These are phyloP conservation scores for Oriolus oriolus DNA, from an alignment of 2,113 vertebrate species.

Conservation along the genomic window DNA sequence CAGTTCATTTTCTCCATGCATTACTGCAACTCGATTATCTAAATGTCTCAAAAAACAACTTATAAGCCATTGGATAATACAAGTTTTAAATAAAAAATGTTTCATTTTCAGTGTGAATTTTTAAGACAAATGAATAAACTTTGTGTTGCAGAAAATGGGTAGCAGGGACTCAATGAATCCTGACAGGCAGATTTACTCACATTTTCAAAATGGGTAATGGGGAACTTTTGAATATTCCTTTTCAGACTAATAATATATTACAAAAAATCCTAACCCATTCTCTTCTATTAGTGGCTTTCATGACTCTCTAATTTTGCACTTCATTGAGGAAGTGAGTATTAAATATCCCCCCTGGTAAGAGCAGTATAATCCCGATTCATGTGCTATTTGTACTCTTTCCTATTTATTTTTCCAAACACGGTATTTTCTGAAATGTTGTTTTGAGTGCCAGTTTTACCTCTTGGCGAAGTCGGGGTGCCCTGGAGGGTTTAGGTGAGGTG, in stretches of 20 bases:
- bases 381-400: neutral
- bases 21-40: neutral
- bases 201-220: neutral
- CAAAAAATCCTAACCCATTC: neutral
- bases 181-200: neutral
- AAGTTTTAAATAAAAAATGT: neutral
- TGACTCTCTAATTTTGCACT: neutral
- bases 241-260: neutral
- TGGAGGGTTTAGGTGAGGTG: neutral
- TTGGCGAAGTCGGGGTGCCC: neutral
- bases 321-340: neutral
- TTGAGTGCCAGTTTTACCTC: neutral
- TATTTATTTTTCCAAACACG: neutral
- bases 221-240: neutral
- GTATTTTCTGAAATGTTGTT: neutral
- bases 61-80: neutral
- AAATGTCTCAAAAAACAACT: neutral
- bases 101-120: neutral
- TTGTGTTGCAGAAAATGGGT: neutral
- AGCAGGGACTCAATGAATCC: neutral
- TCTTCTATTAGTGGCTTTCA: neutral
- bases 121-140: neutral
- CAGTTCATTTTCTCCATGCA: neutral
- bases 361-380: neutral
- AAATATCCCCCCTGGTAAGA: neutral